phyloP scores from a whole-genome alignment of 2,797 vertebrate genomes.

The Anomalospiza imberbis region DNA sequence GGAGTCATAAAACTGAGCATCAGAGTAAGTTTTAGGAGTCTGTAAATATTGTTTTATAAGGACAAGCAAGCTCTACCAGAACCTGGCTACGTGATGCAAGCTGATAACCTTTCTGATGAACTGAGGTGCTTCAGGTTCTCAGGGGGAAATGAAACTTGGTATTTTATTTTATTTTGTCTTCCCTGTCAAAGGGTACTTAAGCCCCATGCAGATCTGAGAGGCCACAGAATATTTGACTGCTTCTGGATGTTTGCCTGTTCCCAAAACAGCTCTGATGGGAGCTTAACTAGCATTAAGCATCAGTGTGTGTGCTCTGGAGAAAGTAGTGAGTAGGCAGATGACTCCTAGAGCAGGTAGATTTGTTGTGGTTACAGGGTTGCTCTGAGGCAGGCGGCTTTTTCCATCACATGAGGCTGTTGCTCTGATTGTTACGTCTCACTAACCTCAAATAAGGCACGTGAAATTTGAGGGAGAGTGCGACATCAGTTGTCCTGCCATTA shows the following conservation, averaged over 20 bases:
- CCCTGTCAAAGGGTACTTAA: neutral
- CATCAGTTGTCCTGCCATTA: neutral
- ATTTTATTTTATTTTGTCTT: neutral
- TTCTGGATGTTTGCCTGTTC: neutral
- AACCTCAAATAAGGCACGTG: neutral
- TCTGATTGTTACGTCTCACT: neutral
- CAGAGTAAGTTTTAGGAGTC: neutral
- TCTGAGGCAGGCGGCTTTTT: neutral
- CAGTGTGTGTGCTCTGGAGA: neutral
- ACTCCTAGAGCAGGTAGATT: neutral
- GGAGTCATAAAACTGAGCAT: neutral
- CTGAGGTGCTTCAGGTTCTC: neutral
- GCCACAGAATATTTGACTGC: no score
- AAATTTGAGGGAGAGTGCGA: neutral
- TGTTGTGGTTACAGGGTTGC: neutral
- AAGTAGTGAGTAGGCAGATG: neutral
- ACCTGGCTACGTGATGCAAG: neutral
- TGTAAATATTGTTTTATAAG: neutral
- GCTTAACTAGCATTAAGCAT: neutral
- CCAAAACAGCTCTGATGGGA: accelerated
- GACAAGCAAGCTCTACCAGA: neutral
- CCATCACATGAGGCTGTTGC: neutral
- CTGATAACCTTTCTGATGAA: neutral
- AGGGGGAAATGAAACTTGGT: neutral
- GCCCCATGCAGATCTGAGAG: neutral